Base-by-base conservation (phyloP, 2,888 invertebrate species). In the Protonemura montana region DNA sequence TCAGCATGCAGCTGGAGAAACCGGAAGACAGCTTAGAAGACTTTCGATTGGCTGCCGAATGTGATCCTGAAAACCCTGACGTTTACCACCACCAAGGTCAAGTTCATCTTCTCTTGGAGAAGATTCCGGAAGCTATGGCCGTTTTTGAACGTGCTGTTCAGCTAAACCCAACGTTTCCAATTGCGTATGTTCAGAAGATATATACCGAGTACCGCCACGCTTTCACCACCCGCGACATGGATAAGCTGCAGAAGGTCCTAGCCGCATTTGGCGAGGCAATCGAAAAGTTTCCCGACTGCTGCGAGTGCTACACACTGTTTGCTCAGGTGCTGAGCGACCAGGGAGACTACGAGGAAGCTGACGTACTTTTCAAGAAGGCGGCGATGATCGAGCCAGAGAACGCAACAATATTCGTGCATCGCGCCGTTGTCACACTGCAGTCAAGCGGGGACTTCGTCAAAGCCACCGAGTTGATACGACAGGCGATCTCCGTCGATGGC, bases 61-160 rank as follows among this genome's bases (percentile, higher is more conserved):
- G 97, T 83, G 96, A 97, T 89, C 94, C 97, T 0, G 93, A 95
- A 42, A 97, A 96, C 91, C 94, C 96, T 28, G 99, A 99, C 91
- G 95, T 99, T 85, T 98, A 96, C 91, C 97, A 98, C 91, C 98
- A 99, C 90, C 93, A 98, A 88, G 98, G 98, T 85, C 94, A 94
- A 92, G 95, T 98, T 10, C 94, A 96, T 90, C 92, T 98, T 88
- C 91, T 98, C 83, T 92, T 97, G 89, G 98, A 98, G 86, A 94
- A 95, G 89, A 93, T 97, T 89, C 94, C 95, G 82, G 95, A 96
- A 88, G 98, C 98, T 0, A 93, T 96, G 86, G 91, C 93, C 25
- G 97, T 98, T 91, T 98, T 98, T 91, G 94, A 96, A 85, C 96
- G 94, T 90, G 96, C 98, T 35, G 95, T 97, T 5, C 93, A 95